Percentiles rank a stretch among this genome's conserved stretches.
Evolutionary conservation across 2,888 invertebrate genomes (phyloP).

Genomic region (Octodonta nipae): DNA sequence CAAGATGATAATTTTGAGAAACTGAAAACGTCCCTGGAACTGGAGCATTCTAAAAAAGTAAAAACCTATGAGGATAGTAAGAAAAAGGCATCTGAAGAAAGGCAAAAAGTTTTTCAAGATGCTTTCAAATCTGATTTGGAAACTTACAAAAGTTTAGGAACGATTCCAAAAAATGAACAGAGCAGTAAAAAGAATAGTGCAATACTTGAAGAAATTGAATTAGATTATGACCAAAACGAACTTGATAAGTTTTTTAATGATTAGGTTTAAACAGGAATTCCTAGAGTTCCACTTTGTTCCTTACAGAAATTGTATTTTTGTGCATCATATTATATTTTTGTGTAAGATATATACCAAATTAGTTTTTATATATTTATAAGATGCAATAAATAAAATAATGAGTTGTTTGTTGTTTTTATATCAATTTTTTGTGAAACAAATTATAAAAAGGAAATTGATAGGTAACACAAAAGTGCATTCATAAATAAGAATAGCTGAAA

Average conservation of each 20-base stretch:
- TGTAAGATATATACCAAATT: too few species aligned
- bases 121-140: conserved; percentile 55
- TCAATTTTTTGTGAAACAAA: too few species aligned
- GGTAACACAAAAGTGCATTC: too few species aligned
- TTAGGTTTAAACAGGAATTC: too few species aligned
- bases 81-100: conserved; percentile 44
- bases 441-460: too few species aligned
- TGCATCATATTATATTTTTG: too few species aligned
- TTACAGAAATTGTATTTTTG: too few species aligned
- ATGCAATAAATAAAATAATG: too few species aligned
- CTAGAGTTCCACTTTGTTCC: too few species aligned
- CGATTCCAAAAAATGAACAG: conserved; percentile 35
- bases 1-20: conserved; percentile 42
- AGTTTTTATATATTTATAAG: too few species aligned
- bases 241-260: conserved; percentile 49
- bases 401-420: too few species aligned
- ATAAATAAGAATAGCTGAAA: too few species aligned
- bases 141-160: conserved; percentile 48
- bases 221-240: conserved; percentile 46
- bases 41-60: conserved; percentile 45
- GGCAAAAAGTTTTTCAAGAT: conserved; percentile 55
- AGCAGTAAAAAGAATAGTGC: conserved; percentile 29
- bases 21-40: conserved; percentile 40
- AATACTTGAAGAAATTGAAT: conserved; percentile 49
- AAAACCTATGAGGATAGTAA: conserved; percentile 44